phyloP scores from a whole-genome alignment of 2,888 invertebrate genomes.

The Chymomyza fuscimana region DNA sequence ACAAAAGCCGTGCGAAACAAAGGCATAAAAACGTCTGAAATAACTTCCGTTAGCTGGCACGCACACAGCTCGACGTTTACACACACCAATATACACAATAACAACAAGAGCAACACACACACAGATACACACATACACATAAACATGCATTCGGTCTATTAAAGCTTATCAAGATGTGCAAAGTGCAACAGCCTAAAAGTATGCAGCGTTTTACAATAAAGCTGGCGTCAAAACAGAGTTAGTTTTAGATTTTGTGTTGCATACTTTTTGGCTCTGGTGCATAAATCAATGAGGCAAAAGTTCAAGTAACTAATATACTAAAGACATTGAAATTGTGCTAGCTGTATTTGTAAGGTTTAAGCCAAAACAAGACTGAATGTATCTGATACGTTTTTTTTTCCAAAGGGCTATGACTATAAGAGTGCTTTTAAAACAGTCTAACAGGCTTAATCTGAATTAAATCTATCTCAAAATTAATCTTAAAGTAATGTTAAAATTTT shows the following conservation, averaged over 20 bases:
- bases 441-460: no score
- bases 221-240: conserved; percentile 14
- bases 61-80: conserved; percentile 36
- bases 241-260: conserved; percentile 25
- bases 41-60: conserved; percentile 65
- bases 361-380: no score
- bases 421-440: no score
- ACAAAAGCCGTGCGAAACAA: conserved; percentile 53
- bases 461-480: no score
- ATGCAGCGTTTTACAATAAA: conserved; percentile 43
- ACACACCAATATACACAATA: conserved; percentile 20
- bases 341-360: no score
- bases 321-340: no score
- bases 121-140: background rate
- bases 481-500: no score
- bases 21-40: conserved; percentile 69
- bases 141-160: conserved; percentile 40
- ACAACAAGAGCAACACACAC: conserved; percentile 17
- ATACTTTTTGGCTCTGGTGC: conserved; percentile 30
- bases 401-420: no score
- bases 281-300: conserved; percentile 3
- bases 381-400: no score
- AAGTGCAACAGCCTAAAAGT: conserved; percentile 69
- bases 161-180: conserved; percentile 62
- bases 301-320: background rate